phyloP scores from a whole-genome alignment of 2,888 invertebrate species.

The Chrysopilus asiliformis region DNA sequence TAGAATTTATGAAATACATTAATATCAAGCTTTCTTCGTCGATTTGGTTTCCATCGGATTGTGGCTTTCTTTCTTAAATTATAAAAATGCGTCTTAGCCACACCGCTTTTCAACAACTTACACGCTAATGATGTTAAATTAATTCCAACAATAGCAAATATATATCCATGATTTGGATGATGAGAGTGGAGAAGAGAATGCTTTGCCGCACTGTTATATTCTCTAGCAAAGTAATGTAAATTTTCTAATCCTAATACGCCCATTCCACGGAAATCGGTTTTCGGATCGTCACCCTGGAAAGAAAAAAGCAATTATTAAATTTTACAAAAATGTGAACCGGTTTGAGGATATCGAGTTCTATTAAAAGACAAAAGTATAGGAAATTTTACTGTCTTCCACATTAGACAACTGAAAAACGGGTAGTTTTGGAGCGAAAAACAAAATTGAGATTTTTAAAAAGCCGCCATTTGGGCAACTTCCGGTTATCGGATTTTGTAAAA shows the following conservation, averaged over 20 bases:
- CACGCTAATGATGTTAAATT: slow-evolving; percentile 88
- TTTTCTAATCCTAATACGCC: slow-evolving; percentile 88
- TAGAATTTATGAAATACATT: slow-evolving; percentile 85
- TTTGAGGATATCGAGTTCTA: too few relatives aligned
- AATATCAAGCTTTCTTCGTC: too few relatives aligned
- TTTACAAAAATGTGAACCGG: background rate
- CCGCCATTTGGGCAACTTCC: too few relatives aligned
- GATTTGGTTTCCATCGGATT: too few relatives aligned
- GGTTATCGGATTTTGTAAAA: too few relatives aligned
- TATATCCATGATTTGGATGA: slow-evolving; percentile 82
- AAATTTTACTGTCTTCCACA: too few relatives aligned
- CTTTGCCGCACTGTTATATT: slow-evolving; percentile 64
- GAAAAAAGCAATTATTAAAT: too few relatives aligned
- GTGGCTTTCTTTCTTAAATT: slow-evolving; percentile 59
- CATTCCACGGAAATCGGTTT: slow-evolving; percentile 98
- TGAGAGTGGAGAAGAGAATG: slow-evolving; percentile 77
- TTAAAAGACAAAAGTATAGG: too few relatives aligned
- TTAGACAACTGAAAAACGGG: too few relatives aligned
- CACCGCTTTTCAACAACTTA: slow-evolving; percentile 62
- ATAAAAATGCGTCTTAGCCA: slow-evolving; percentile 83
- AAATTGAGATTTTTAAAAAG: too few relatives aligned
- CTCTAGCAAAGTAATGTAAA: slow-evolving; percentile 70
- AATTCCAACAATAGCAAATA: slow-evolving; percentile 85
- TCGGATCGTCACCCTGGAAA: slow-evolving; percentile 84
- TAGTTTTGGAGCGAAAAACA: too few relatives aligned